Base-by-base conservation (phyloP, 2,797 vertebrate genomes). In the Bovichtus variegatus region DNA sequence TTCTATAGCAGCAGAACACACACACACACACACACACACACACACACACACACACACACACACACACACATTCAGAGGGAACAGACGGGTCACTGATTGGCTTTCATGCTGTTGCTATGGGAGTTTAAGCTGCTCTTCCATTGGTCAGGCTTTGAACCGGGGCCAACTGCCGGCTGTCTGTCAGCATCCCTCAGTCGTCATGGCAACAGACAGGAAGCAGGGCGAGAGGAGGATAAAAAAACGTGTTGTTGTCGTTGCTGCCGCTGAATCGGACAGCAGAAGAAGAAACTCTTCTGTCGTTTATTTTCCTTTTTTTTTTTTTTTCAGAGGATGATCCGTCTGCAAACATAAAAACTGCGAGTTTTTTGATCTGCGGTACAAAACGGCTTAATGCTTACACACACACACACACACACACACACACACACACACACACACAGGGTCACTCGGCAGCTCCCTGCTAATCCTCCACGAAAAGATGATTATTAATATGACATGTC, bases 41-140 rank as follows among this genome's bases (percentile, higher is more conserved):
- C 29, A 66, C 67, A 58, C 34, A 60, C 40, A 44, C 36, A 43
- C 51, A 59, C 41, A 63, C 46, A 64, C 43, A 34, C 21, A 50
- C 25, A 54, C 2, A 1, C 23, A n/a, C 55, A 38, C 71, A 51
- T 47, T 68, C 68, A 74, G 44, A 64, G 72, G 59, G 55, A 85
- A 53, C 71, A 71, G 53, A 65, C 43, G 25, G 29, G 38, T 25
- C 77, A 23, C 66, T 77, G 90, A 95, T 95, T 96, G 94, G 94
- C 87, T 93, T 68, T 34, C 70, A 4, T 36, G 8, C 91, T 95
- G 95, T 96, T 96, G 94, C 95, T 94, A 95, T 92, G 94, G 93
- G 70, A 81, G 79, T 80, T 87, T 64, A 88, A 82, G 66, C 83
- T 71, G 73, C 71, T 67, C 78, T 61, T 46, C 54, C 50, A 95